Evolutionary conservation across 2,888 invertebrate genomes (phyloP), one percentile per base, ranked within the genome.

Genomic region (Lepidochitona cinerea): DNA sequence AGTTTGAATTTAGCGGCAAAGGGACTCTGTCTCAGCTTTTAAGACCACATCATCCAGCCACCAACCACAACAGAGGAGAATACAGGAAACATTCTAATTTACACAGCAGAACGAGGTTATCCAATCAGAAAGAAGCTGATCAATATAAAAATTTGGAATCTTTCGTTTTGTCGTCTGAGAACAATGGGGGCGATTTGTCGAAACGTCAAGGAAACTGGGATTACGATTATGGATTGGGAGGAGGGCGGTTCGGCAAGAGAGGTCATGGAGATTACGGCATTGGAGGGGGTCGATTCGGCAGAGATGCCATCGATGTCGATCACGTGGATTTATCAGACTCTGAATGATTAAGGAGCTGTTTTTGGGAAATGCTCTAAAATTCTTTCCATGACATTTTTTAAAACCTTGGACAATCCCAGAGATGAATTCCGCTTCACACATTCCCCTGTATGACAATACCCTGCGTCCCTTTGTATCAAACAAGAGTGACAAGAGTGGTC

Each of bases 191-290:
- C 37, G 80, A 73, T 0, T 68, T 84, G 23, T 77, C 74, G 33
- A 89, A 88, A 75, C 78, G 88, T 9, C 87, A 88, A 72, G 86
- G 87, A 0, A 80, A 81, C 6, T 88, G 88, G 88, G 87, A 87
- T 72, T 85, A 84, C 77, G 89, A 89, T 76, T 89, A 89, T 73
- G 89, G 89, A 9, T 84, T 88, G 37, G 89, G 89, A 14, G 89
- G 89, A 3, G 89, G 89, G 7, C 75, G 89, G 32, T 89, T 88
- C 75, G 89, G 89, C 35, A 89, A 89, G 79, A 71, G 89, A 2
- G 78, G 75, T 32, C 83, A 77, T 68, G 82, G 78, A 1, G 84
- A 84, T 54, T 88, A 87, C 76, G 83, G 85, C n/a, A 81, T 87
- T 7, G 87, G 87, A 23, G 87, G 86, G 9, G 87, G 87, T 7